Base-by-base conservation (phyloP, 2,113 vertebrate genomes). In the Cephalopholis sonnerati region DNA sequence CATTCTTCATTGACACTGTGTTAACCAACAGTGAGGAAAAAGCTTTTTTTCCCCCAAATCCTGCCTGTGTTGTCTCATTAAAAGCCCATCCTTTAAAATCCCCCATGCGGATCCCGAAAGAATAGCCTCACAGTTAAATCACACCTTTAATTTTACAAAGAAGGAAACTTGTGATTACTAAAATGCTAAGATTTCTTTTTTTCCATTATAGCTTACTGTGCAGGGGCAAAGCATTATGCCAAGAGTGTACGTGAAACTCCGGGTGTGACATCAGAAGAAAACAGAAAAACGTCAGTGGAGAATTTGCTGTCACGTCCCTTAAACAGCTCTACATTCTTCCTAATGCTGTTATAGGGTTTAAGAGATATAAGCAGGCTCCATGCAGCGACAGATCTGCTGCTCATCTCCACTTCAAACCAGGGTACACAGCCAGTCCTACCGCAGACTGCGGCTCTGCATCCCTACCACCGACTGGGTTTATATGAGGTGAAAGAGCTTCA, bases 331-430 rank as follows among this genome's bases (percentile, higher is more conserved):
- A 27, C 13, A 74, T 41, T 74, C 12, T 13, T 65, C 25, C 11
- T 70, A 36, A 44, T 63, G 59, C 61, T 81, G 55, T 64, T 29
- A 32, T 6, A 27, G 39, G 78, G 67, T 85, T 83, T 76, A 81
- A 80, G 57, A 77, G 73, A 77, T 51, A 79, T 32, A 46, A 81
- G 44, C 18, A 3, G 65, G 41, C 57, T 81, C 64, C 79, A 78
- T 27, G 83, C 73, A 79, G 75, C 1, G 69, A 66, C 50, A 75
- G 79, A 86, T 82, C 72, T 68, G 57, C 83, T 53, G 79, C 83
- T 89, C 80, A 83, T 92, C 88, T 83, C 82, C 66, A 89, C 82
- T 90, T 90, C 82, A 91, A 93, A 90, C 76, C 58, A 54, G 67
- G 32, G 22, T 51, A 68, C 84, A 76, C 79, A 89, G 78, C 46